Evolutionary conservation across 2,113 vertebrate species (phyloP).

Genomic region (Orcinus orca): DNA sequence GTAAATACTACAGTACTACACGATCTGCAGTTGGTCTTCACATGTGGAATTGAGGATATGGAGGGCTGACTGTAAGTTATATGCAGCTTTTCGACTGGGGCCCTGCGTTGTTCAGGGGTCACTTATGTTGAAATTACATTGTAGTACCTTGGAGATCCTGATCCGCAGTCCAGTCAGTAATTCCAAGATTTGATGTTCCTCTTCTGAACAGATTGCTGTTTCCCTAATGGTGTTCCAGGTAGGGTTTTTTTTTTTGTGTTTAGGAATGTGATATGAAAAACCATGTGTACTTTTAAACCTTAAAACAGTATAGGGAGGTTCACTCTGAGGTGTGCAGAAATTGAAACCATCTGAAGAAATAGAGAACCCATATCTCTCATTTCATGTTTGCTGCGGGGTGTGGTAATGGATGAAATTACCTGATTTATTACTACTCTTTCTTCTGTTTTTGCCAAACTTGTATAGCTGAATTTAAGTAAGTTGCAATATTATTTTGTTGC

Average conservation of each 20-base stretch:
- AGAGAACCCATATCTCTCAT: background rate
- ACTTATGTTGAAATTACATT: background rate
- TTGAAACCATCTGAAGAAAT: background rate
- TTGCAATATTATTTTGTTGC: background rate
- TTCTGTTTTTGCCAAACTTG: background rate
- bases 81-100: background rate
- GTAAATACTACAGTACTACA: background rate
- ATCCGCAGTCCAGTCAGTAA: background rate
- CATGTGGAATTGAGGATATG: background rate
- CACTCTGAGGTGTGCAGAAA: background rate
- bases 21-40: background rate
- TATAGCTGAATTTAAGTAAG: background rate
- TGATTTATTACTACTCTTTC: background rate
- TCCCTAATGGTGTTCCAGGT: background rate
- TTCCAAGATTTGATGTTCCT: background rate
- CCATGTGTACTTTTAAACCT: background rate
- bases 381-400: background rate
- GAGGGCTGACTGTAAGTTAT: background rate
- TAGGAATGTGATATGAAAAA: background rate
- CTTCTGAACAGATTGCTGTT: background rate
- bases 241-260: background rate
- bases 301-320: background rate
- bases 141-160: background rate
- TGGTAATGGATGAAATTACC: background rate
- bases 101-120: background rate